Base-by-base conservation (phyloP, 2,888 invertebrate genomes). In the Xanthia icteritia region DNA sequence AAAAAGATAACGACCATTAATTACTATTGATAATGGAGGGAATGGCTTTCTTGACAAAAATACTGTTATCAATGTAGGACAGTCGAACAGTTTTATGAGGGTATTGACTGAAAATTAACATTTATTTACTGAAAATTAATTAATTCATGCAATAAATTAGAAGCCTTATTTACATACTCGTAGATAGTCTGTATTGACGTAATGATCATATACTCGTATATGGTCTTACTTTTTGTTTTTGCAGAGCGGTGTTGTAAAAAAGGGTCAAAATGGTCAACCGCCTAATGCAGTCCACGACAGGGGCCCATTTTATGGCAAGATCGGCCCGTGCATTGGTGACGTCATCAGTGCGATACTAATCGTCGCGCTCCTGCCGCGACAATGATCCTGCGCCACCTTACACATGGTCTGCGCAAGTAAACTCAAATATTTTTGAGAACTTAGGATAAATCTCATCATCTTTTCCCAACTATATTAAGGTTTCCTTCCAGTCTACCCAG, bases 271-370 rank as follows among this genome's bases (percentile, higher is more conserved):
- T 39, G n/a, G 51, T 63, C 27, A 69, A 73, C 68, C 75, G 83
- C 73, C 66, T 42, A 36, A 73, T 83, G 39, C 31, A 63, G 11
- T 60, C 42, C 2, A 56, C 39, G 39, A 27, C 54, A 20, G 42
- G 48, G 54, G 73, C 56, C 67, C 27, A 74, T 31, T 69, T 76
- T 67, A 64, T 61, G 15, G 45, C 56, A 39, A 36, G 54, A 63
- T 39, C 63, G 60, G 20, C 69, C 74, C 76, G 66, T 73, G 80
- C 74, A 72, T 39, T 1, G 54, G 31, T 86, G 76, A 83, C 77
- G 84, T 67, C 80, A 85, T 27, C 70, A 68, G 61, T 71, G 76
- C 86, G 68, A 86, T 86, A 68, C n/a, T 68, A 66, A 86, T 86
- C 71, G 36, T 56, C 63, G 51, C 63, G 48, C 17, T 71, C 31